Evolutionary conservation across 2,888 invertebrate species (phyloP), one percentile per base, ranked within the genome.

Genomic region (Sarcophaga rosellei): DNA sequence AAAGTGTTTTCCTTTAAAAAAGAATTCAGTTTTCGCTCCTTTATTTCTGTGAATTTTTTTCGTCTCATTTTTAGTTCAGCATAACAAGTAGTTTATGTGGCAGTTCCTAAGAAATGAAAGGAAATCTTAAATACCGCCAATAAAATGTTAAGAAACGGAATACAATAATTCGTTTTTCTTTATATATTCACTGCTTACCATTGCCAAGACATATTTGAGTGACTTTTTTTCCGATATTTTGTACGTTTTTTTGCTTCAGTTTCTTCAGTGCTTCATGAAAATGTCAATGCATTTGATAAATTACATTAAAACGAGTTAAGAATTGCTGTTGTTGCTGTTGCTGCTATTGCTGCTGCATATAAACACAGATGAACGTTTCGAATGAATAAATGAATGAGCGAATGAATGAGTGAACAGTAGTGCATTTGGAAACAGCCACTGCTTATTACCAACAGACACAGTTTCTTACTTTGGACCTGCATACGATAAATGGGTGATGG

Each of bases 251-350:
- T 61, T 68, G 25, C 65, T 76, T 10, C 44, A 63, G 35, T 68
- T 45, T 70, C 72, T 5, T 53, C 68, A 35, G 68, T 76, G 35
- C 76, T 81, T 83, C 80, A 84, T 75, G 81, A 86, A 84, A 86
- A 86, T 86, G 86, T 86, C 86, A 84, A 84, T 86, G 84, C 86
- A 86, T 86, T 86, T 86, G 86, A 86, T 86, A 86, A 84, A 87
- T 88, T 84, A 82, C 85, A 85, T 87, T 87, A 81, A 87, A 85
- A 88, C 84, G 81, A 84, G 83, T 82, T 84, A 82, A 85, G 74
- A 53, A 3, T 12, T 17, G 53, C 15, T 53, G 53, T 17, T 47
- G 25, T 25, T 35, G 35, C 35, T 35, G 35, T 1, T 35, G 25
- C 4, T 25, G 4, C 25, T 4, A 5, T 6, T 25, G 35, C 8